Percentiles rank a stretch among this genome's conserved stretches.
phyloP scores from a whole-genome alignment of 2,797 vertebrate species.

The Microctenopoma lineatum region DNA sequence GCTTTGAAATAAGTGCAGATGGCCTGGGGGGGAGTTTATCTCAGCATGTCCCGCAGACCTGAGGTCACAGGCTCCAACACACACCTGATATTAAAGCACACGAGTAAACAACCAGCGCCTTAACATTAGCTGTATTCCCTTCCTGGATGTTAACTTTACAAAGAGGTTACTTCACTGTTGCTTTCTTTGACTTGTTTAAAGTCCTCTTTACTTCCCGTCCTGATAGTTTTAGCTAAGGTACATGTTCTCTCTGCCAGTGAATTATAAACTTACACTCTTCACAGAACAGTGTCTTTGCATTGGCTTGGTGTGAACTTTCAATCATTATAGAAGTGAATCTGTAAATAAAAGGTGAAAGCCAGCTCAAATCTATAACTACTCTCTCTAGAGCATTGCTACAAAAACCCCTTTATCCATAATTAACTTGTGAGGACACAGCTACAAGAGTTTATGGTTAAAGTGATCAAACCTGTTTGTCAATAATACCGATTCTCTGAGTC shows the following conservation, averaged over 20 bases:
- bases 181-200: too few relatives aligned
- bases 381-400: too few relatives aligned
- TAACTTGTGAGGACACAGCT: slow-evolving; percentile 13
- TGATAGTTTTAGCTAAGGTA: too few relatives aligned
- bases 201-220: too few relatives aligned
- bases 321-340: not conserved
- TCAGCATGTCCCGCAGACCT: not conserved
- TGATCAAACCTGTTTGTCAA: not conserved
- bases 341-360: not conserved
- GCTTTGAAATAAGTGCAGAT: slow-evolving; percentile 22
- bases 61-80: not conserved
- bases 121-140: not conserved
- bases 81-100: not conserved
- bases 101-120: not conserved
- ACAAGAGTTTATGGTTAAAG: not conserved
- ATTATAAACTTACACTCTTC: too few relatives aligned
- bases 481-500: slow-evolving; percentile 32
- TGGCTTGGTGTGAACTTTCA: too few relatives aligned
- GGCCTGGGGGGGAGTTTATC: slow-evolving; percentile 4
- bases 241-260: too few relatives aligned
- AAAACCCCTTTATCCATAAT: not conserved
- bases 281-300: too few relatives aligned
- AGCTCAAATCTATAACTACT: too few relatives aligned
- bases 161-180: not conserved
- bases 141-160: not conserved